Percentiles rank a stretch among this genome's conserved stretches.
Evolutionary conservation across 2,797 vertebrate species (phyloP).

Genomic region (Petrocephalus sullivani): DNA sequence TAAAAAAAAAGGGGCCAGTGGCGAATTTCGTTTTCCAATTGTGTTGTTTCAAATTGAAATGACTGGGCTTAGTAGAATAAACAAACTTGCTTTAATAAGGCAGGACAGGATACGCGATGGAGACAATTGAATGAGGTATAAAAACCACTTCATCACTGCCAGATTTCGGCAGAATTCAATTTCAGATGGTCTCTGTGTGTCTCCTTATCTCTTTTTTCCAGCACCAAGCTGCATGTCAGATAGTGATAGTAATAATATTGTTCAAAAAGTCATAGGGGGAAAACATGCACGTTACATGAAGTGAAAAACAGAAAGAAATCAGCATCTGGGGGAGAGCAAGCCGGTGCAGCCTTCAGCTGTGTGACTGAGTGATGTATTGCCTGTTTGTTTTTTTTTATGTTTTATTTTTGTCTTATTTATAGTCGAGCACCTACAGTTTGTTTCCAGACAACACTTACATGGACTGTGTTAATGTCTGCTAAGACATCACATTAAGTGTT

Average conservation of each 20-base stretch:
- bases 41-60: slow-evolving; percentile 70
- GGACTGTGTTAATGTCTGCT: neutral
- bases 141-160: slow-evolving; percentile 87
- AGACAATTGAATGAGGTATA: slow-evolving; percentile 78
- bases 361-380: slow-evolving; percentile 43
- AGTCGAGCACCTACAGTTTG: slow-evolving; percentile 35
- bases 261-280: slow-evolving; percentile 40
- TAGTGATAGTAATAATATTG: slow-evolving; percentile 58
- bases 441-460: slow-evolving; percentile 11
- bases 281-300: slow-evolving; percentile 43
- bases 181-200: slow-evolving; percentile 58
- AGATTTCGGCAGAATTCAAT: slow-evolving; percentile 79
- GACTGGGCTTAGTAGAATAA: slow-evolving; percentile 49
- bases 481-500: neutral
- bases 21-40: slow-evolving; percentile 70
- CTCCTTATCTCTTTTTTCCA: slow-evolving; percentile 73
- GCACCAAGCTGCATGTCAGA: slow-evolving; percentile 56
- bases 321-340: slow-evolving; percentile 22
- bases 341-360: slow-evolving; percentile 27
- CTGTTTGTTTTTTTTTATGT: slow-evolving; percentile 9
- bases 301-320: slow-evolving; percentile 28
- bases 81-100: slow-evolving; percentile 61
- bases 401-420: slow-evolving; percentile 33
- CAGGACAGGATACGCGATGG: slow-evolving; percentile 72
- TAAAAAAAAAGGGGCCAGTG: slow-evolving; percentile 57